Evolutionary conservation across 2,888 invertebrate species (phyloP), one percentile per base, ranked within the genome.

Genomic region (Oconnorella tubifera): DNA sequence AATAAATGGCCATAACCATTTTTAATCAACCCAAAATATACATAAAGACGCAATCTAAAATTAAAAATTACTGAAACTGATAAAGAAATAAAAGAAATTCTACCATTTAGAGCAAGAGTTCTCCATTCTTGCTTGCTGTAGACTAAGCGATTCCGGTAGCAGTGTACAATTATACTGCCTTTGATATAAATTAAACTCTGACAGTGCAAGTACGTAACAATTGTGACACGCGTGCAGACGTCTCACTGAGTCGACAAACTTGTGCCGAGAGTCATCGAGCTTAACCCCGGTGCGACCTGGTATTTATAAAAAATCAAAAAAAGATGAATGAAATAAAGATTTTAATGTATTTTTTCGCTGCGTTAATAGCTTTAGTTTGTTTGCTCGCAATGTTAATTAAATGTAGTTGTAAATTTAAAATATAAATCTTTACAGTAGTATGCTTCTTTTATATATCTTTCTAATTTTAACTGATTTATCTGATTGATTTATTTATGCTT

Each of bases 171-270:
- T 85, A 76, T 92, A 88, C 78, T 92, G 91, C 70, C 90, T 87
- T 83, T 96, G 94, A 77, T 92, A 93, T 82, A 93, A 91, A 27
- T 89, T 88, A 23, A 93, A 93, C 81, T 94, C 94, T 29, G 90
- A 89, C 74, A 96, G 84, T 56, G 93, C 86, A 66, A 96, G 83
- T 59, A 96, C 92, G 79, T 96, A 96, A 80, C 95, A 94, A 80
- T 96, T 96, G 83, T 97, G 96, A 0, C 92, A 90, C 67, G 90
- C 86, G 83, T 96, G 95, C 62, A 97, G 85, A 78, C 92, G 89
- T 68, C 91, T 86, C 80, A 92, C 92, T 4, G 93, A 90, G 82
- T 92, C 91, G 79, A 92, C 89, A 82, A 93, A 94, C 81, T 92
- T 93, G 81, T 92, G 91, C 70, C 92, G 87, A 2, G 92, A 90